phyloP scores from a whole-genome alignment of 2,113 vertebrate species.

The Acanthisitta chloris region DNA sequence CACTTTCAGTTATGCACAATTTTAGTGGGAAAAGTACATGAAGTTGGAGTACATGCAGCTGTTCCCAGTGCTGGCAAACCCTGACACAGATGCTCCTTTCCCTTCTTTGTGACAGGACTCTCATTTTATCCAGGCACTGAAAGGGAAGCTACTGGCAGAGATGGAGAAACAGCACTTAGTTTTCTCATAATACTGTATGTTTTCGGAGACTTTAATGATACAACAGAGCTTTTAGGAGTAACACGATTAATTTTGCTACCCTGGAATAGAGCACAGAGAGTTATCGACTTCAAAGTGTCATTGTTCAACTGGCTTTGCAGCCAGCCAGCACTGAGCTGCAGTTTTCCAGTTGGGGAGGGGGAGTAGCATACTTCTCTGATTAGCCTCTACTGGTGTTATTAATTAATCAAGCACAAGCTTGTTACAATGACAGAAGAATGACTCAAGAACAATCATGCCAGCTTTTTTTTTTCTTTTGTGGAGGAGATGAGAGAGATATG shows the following conservation, averaged over 20 bases:
- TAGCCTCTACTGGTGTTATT: slow-evolving; percentile 26
- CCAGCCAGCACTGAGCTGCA: not conserved
- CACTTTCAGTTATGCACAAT: slow-evolving; percentile 22
- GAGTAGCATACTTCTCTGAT: slow-evolving; percentile 17
- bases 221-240: not conserved
- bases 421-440: slow-evolving; percentile 1
- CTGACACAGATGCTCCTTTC: not conserved
- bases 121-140: not conserved
- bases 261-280: not conserved
- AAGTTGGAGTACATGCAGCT: slow-evolving; percentile 11
- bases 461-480: not conserved
- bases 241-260: slow-evolving; percentile 5
- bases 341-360: slow-evolving; percentile 47
- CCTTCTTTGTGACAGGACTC: not conserved
- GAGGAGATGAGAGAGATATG: not conserved
- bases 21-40: slow-evolving; percentile 4
- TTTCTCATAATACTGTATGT: not conserved
- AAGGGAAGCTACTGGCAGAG: not conserved
- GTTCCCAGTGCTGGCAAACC: not conserved
- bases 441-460: not conserved
- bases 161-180: not conserved
- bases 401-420: slow-evolving; percentile 64
- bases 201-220: slow-evolving; percentile 10
- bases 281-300: slow-evolving; percentile 4
- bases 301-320: not conserved